Evolutionary conservation across 2,888 invertebrate species (phyloP), one percentile per base, ranked within the genome.

Genomic region (Heliconius charithonia): DNA sequence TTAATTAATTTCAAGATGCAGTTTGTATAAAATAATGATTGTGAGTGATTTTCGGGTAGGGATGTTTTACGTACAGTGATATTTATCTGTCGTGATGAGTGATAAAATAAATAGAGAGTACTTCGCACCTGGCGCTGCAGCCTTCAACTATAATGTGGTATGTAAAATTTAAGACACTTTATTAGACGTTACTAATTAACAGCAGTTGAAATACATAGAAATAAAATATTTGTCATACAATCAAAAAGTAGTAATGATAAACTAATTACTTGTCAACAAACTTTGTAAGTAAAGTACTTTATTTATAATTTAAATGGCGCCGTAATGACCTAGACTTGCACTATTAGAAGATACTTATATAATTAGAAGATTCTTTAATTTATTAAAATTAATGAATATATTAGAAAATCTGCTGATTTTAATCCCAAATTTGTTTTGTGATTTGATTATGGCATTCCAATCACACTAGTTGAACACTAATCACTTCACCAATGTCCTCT

Each of bases 71-170:
- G 41, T 85, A 19, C 41, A 37, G 73, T 78, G 73, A 41, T 69
- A 67, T 29, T 19, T 45, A 62, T 29, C 77, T 82, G 81, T 83
- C 84, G 90, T 83, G 84, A 94, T 94, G 94, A 92, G 93, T 82
- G 94, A 94, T 80, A 94, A 94, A 85, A 86, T 93, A 81, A 93
- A 94, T 80, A 86, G 89, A 86, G 94, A 94, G 87, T 94, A 92
- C 84, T 94, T 90, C 84, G 90, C 90, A 83, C 88, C 93, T 84
- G 93, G 89, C 77, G 88, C 92, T 82, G 89, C 93, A 88, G 89
- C 93, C 88, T 94, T 93, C 91, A 94, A 94, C 85, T 94, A 91
- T 83, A 94, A 94, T 91, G 93, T 93, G 94, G 94, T 94, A 85
- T 93, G 94, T 92, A 81, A 77, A 67, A 72, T 59, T 69, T 51